Percentiles rank a stretch among this genome's conserved stretches.
Evolutionary conservation across 2,888 invertebrate species (phyloP).

Genomic region (Incurvaria masculella): DNA sequence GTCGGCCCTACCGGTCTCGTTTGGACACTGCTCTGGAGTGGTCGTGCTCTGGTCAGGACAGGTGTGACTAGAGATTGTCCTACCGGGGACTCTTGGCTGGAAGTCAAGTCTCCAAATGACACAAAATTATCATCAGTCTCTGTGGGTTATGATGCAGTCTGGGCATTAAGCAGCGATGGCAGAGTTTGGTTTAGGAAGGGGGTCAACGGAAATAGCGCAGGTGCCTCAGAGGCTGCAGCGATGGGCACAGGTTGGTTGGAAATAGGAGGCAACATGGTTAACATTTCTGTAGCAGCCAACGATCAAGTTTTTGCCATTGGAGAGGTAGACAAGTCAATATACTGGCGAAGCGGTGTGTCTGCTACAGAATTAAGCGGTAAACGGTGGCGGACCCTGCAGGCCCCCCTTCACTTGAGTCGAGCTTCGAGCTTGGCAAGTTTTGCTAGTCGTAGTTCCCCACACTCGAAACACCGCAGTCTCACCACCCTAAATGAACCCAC

Average conservation of each 20-base stretch:
- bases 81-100: conserved; percentile 73
- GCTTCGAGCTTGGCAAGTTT: conserved; percentile 78
- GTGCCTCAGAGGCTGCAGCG: conserved; percentile 71
- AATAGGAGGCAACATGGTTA: conserved; percentile 81
- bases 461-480: conserved; percentile 68
- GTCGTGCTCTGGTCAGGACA: conserved; percentile 75
- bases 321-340: conserved; percentile 75
- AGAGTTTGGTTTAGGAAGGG: conserved; percentile 85
- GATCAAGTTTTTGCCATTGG: conserved; percentile 91
- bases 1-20: conserved; percentile 84
- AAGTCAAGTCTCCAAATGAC: conserved; percentile 69
- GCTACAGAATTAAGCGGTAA: conserved; percentile 78
- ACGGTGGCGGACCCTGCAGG: conserved; percentile 79
- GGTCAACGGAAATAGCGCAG: conserved; percentile 65
- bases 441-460: conserved; percentile 56
- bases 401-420: conserved; percentile 77
- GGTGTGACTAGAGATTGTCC: conserved; percentile 78
- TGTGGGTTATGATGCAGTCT: conserved; percentile 75
- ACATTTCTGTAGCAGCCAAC: conserved; percentile 80
- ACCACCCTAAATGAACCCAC: conserved; percentile 41
- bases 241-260: conserved; percentile 86
- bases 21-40: conserved; percentile 85
- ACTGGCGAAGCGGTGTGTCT: conserved; percentile 75
- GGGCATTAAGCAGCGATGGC: conserved; percentile 80
- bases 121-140: conserved; percentile 73